phyloP scores from a whole-genome alignment of 2,113 vertebrate genomes.

The Toxostoma redivivum region DNA sequence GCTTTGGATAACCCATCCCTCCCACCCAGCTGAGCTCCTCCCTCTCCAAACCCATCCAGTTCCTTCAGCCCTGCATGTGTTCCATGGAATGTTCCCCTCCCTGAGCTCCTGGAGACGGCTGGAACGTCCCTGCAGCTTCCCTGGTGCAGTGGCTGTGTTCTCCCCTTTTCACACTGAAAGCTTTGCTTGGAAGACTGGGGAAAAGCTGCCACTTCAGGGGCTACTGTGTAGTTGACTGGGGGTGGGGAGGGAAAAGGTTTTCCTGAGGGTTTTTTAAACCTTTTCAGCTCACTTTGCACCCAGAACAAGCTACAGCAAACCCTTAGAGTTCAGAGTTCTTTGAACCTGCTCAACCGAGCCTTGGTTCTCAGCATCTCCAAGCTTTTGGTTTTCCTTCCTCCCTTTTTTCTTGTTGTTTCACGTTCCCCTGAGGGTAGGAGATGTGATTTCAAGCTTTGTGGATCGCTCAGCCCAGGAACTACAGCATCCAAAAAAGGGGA shows the following conservation, averaged over 20 bases:
- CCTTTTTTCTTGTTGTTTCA: neutral
- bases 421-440: neutral
- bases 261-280: neutral
- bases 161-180: neutral
- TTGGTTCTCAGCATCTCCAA: neutral
- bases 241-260: neutral
- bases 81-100: neutral
- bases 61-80: neutral
- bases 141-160: neutral
- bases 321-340: fast-evolving
- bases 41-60: fast-evolving
- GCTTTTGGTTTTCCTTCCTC: neutral
- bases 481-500: neutral
- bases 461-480: neutral
- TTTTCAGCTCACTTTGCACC: neutral
- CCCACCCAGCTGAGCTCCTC: neutral
- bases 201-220: neutral
- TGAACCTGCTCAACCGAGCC: neutral
- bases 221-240: neutral
- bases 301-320: neutral
- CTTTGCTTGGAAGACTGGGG: neutral
- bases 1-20: neutral
- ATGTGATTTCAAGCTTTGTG: neutral
- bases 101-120: neutral
- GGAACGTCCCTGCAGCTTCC: neutral